A percentile compares a stretch with the other conserved stretches of the same genome.
These are phyloP conservation scores for Camponotus pennsylvanicus DNA, from an alignment of 1,140 invertebrate genomes.

Conservation along the genomic window DNA sequence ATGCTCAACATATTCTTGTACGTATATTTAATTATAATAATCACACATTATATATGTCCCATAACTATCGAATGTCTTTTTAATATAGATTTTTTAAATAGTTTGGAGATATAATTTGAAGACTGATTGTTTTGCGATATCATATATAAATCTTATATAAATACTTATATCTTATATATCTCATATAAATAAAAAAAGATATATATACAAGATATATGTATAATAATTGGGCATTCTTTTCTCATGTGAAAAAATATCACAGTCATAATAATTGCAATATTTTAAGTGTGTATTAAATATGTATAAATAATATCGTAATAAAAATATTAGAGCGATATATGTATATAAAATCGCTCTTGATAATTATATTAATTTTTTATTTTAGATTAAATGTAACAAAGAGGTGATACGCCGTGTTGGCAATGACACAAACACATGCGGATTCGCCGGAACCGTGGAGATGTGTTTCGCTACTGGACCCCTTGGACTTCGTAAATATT, in stretches of 20 bases:
- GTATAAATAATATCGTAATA: not conserved
- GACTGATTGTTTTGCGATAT: too few species aligned
- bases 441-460: conserved; percentile 93
- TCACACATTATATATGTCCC: not conserved
- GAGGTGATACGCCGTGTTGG: conserved; percentile 88
- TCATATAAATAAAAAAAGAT: too few species aligned
- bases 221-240: too few species aligned
- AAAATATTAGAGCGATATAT: not conserved
- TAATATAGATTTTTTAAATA: too few species aligned
- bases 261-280: too few species aligned
- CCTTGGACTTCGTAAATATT: conserved; percentile 86
- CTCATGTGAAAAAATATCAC: too few species aligned
- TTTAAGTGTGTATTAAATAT: not conserved
- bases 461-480: conserved; percentile 92
- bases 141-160: too few species aligned
- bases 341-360: not conserved
- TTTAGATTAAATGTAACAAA: conserved; percentile 89
- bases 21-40: conserved; percentile 74
- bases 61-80: not conserved
- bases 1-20: conserved; percentile 91
- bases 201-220: too few species aligned
- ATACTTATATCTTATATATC: too few species aligned
- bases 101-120: too few species aligned
- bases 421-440: conserved; percentile 85
- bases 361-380: conserved; percentile 49